Base-by-base conservation (phyloP, 2,113 vertebrate species). In the Cebus imitator region DNA sequence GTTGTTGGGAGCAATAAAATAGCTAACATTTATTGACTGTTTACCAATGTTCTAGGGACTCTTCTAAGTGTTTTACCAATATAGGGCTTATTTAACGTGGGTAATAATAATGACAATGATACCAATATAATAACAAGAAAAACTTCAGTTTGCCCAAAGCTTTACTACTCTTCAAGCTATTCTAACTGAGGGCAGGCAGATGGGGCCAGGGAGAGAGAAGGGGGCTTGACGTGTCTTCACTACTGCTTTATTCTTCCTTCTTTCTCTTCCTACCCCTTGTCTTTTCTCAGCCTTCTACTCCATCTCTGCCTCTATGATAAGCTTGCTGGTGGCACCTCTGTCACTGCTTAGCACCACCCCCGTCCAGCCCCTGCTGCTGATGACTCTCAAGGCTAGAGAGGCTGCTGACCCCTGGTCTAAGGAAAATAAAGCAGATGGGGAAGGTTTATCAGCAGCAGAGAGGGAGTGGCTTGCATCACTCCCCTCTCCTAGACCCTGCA, bases 261-360 rank as follows among this genome's bases (percentile, higher is more conserved):
- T 88, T 80, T 97, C 93, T 95, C 83, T 78, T 66, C n/a, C 18
- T 58, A 3, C n/a, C 32, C 20, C 58, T 73, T 43, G 40, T 68
- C 45, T 48, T 79, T 97, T 90, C 85, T 87, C 66, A 87, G 92
- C 96, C 94, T 79, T 87, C 97, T 45, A 66, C 95, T 97, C 94
- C 96, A 94, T 43, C 96, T 96, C 97, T 97, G 95, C 97, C 80
- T 98, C 89, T 84, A 86, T 95, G 14, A 0, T 93, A 96, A 43
- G n/a, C 23, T 76, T 40, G n/a, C 90, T 57, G 70, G 66, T 57
- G 85, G 84, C 68, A 45, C 72, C 72, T 94, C 88, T 94, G 92
- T 79, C 87, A 40, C 7, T 23, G 58, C 48, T 37, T 35, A 61
- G 82, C 25, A 32, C 78, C 80, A 30, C 0, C 64, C n/a, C 64